phyloP scores from a whole-genome alignment of 2,888 invertebrate genomes.

The Eristalis tenax region DNA sequence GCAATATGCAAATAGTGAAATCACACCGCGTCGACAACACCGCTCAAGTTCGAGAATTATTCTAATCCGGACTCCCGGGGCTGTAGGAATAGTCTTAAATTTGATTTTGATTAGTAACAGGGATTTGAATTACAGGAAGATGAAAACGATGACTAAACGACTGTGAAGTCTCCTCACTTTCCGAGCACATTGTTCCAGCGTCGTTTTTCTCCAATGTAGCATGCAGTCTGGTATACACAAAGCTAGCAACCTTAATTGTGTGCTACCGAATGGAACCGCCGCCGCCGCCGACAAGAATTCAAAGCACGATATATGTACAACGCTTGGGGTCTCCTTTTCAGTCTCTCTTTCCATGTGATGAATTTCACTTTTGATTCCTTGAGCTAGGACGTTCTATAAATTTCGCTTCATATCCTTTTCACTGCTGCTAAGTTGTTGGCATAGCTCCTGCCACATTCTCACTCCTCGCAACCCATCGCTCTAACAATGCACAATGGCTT shows the following conservation, averaged over 20 bases:
- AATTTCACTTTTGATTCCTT: conserved; percentile 64
- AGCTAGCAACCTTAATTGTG: conserved; percentile 37
- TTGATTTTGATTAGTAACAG: too few relatives aligned
- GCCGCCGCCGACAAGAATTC: conserved; percentile 29
- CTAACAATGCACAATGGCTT: conserved; percentile 46
- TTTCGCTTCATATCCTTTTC: conserved; percentile 60
- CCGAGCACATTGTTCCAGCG: neutral
- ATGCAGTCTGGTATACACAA: conserved; percentile 19
- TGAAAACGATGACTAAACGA: too few relatives aligned
- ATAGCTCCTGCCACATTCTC: conserved; percentile 7
- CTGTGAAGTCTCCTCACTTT: neutral
- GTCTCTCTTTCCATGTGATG: conserved; percentile 40
- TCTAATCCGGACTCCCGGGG: too few relatives aligned
- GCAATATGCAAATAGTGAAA: too few relatives aligned
- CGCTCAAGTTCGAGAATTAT: too few relatives aligned
- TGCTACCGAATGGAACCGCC: conserved; percentile 20
- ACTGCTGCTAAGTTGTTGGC: conserved; percentile 51
- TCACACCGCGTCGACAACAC: too few relatives aligned
- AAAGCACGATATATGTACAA: conserved; percentile 22
- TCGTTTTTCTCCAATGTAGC: conserved; percentile 12
- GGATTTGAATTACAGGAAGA: too few relatives aligned
- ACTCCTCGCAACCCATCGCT: neutral
- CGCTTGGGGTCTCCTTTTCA: neutral
- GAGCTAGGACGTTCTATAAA: conserved; percentile 56
- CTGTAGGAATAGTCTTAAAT: too few relatives aligned